Evolutionary conservation across 2,888 invertebrate genomes (phyloP).

Genomic region (Cheilosia impressa): DNA sequence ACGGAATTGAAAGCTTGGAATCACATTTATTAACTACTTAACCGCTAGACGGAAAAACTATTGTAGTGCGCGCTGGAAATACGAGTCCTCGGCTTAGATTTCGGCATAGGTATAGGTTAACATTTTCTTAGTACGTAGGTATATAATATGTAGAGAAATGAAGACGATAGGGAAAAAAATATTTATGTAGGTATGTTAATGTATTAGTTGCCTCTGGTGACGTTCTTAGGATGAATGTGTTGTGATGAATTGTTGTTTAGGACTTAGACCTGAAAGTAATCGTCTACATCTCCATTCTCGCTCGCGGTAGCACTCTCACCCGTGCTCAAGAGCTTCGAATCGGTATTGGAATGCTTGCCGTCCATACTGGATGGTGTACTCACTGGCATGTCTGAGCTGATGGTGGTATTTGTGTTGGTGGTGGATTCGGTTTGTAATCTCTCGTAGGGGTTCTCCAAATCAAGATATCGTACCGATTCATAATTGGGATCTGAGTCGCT

Average conservation of each 20-base stretch:
- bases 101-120: slow-evolving; percentile 13
- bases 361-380: slow-evolving; percentile 65
- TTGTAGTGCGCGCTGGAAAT: slow-evolving; percentile 19
- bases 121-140: slow-evolving; percentile 26
- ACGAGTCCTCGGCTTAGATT: slow-evolving; percentile 40
- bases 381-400: slow-evolving; percentile 69
- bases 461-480: slow-evolving; percentile 91
- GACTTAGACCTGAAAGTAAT: slow-evolving; percentile 83
- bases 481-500: slow-evolving; percentile 93
- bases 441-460: slow-evolving; percentile 89
- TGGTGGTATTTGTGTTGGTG: slow-evolving; percentile 74
- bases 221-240: slow-evolving; percentile 59
- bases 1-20: slow-evolving; percentile 70
- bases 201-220: slow-evolving; percentile 69
- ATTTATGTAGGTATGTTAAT: slow-evolving; percentile 35
- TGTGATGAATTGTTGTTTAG: slow-evolving; percentile 34
- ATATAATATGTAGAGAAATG: slow-evolving; percentile 19
- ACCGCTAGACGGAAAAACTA: slow-evolving; percentile 59
- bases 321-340: slow-evolving; percentile 62
- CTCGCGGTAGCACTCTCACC: slow-evolving; percentile 72
- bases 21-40: slow-evolving; percentile 66
- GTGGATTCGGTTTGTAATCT: slow-evolving; percentile 84
- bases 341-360: slow-evolving; percentile 60
- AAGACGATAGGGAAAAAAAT: slow-evolving; percentile 26
- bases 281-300: slow-evolving; percentile 81